Conservation (phyloP, 2,888 invertebrate genomes). For the Blomia tropicalis region DNA sequence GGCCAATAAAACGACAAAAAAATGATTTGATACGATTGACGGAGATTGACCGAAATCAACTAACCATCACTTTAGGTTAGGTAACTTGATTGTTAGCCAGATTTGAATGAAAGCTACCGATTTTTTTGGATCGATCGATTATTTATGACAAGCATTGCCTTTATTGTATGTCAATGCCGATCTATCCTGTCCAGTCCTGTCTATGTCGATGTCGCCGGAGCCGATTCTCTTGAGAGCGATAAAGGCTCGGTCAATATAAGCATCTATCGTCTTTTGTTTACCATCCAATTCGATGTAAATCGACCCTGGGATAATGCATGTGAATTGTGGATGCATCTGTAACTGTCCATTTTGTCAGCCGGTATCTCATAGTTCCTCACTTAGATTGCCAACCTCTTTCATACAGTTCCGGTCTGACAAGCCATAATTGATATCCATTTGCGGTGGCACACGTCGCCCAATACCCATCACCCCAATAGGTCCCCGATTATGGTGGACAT, state of each 20-base stretch:
- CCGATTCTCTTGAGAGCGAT: slow-evolving; percentile 9
- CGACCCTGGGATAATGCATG: neutral
- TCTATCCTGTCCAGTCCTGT: too few species aligned
- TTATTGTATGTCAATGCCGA: too few species aligned
- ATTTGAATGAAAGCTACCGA: slow-evolving; percentile 7
- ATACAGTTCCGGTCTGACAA: neutral
- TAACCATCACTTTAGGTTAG: too few species aligned
- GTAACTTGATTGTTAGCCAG: too few species aligned
- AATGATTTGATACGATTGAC: too few species aligned
- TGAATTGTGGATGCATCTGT: too few species aligned
- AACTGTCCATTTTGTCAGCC: neutral
- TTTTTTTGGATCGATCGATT: neutral
- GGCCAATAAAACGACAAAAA: too few species aligned
- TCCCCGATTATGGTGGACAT: neutral
- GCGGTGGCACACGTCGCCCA: neutral
- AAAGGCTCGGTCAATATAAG: neutral
- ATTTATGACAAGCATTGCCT: slow-evolving; percentile 12
- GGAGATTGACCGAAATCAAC: too few species aligned
- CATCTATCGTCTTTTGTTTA: neutral
- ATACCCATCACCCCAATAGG: neutral
- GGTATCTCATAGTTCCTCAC: too few species aligned
- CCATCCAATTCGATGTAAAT: neutral
- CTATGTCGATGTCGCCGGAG: neutral
- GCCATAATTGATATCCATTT: slow-evolving; percentile 15
- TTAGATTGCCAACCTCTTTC: neutral